These are phyloP conservation scores for Onychomys torridus DNA, from an alignment of 2,797 vertebrate genomes.

Conservation along the genomic window DNA sequence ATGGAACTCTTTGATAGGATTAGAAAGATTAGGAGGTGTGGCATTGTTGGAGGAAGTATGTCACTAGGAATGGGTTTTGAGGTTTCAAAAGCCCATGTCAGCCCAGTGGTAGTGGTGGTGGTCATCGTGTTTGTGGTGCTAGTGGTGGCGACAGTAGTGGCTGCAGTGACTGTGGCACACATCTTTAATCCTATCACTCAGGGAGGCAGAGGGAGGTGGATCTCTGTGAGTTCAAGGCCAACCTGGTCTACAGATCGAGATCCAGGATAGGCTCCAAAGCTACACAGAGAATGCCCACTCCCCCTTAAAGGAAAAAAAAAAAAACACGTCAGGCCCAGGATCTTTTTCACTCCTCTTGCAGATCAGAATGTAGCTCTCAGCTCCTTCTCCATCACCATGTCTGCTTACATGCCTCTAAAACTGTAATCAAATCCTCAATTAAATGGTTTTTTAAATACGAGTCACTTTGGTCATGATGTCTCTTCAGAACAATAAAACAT, in stretches of 20 bases:
- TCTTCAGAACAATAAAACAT: neutral
- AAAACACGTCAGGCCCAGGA: neutral
- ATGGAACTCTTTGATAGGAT: neutral
- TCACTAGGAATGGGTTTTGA: neutral
- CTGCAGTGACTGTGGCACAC: neutral
- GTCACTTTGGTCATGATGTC: neutral
- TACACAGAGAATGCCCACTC: too few relatives aligned
- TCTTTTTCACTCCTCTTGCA: neutral
- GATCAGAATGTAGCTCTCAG: neutral
- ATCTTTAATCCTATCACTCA: neutral
- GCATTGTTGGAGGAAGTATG: neutral
- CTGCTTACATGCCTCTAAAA: neutral
- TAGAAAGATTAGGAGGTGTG: neutral
- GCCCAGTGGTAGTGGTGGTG: neutral
- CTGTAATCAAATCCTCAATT: neutral
- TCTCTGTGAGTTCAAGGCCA: neutral
- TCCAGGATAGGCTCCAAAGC: neutral
- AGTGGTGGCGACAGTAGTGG: too few relatives aligned
- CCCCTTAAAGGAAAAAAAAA: too few relatives aligned
- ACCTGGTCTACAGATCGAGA: neutral
- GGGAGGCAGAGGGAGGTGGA: neutral
- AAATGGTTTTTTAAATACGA: neutral
- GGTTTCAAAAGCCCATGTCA: neutral
- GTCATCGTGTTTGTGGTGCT: too few relatives aligned
- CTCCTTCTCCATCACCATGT: neutral